These are phyloP conservation scores for Temnothorax ravouxi DNA, from an alignment of 2,888 invertebrate species.

Conservation along the genomic window DNA sequence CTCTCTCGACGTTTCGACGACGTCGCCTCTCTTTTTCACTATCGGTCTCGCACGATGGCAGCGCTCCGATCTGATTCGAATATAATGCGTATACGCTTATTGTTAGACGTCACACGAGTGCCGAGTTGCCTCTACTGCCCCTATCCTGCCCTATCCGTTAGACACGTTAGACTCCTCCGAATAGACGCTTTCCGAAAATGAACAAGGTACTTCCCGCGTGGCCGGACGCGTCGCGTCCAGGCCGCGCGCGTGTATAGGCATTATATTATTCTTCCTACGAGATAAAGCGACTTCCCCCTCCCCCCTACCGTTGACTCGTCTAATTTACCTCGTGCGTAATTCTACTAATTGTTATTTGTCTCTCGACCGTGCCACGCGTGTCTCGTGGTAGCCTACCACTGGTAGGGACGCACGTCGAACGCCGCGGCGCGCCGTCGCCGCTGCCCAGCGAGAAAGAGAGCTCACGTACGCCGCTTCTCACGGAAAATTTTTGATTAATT, in stretches of 20 bases:
- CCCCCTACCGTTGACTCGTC: neutral
- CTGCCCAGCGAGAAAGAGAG: neutral
- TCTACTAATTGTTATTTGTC: neutral
- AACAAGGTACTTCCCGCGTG: neutral
- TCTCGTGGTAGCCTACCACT: no score
- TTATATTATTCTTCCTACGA: neutral
- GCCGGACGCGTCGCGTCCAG: neutral
- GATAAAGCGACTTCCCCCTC: neutral
- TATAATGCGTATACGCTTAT: conserved; percentile 16
- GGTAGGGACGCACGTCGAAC: neutral
- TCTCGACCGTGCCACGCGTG: neutral
- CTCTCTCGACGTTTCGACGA: neutral
- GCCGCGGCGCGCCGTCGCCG: no score
- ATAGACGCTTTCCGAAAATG: neutral
- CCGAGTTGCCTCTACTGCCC: no score
- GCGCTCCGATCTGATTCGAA: conserved; percentile 71
- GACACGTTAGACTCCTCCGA: neutral
- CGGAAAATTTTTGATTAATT: neutral
- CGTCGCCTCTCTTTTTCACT: conserved; percentile 33
- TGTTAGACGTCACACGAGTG: conserved; percentile 21
- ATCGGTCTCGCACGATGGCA: conserved; percentile 60
- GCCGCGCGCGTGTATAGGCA: neutral
- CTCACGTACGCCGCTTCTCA: neutral
- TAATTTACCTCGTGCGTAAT: neutral
- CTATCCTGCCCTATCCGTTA: conserved; percentile 25